These are phyloP conservation scores for Pristionchus mayeri DNA, from an alignment of 2,888 invertebrate species.

Conservation along the genomic window DNA sequence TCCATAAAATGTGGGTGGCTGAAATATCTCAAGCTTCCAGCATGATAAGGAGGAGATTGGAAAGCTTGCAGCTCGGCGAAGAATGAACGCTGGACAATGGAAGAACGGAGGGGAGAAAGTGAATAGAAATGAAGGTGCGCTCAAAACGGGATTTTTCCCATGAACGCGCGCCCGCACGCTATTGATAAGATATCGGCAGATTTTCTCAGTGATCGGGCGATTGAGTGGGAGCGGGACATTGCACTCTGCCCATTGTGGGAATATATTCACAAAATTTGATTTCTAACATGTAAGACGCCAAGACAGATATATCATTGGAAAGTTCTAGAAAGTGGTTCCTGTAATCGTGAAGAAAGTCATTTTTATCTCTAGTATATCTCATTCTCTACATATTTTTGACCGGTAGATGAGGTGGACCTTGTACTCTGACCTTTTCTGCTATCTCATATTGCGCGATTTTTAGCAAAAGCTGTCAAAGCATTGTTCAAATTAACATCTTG, in stretches of 20 bases:
- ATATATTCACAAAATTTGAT: neutral
- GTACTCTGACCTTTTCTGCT: no score
- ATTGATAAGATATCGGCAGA: slow-evolving; percentile 6
- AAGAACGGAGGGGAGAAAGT: neutral
- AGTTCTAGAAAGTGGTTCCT: no score
- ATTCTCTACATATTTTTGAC: neutral
- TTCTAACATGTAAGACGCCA: neutral
- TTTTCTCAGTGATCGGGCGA: neutral
- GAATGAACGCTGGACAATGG: neutral
- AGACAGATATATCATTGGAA: neutral
- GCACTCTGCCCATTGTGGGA: neutral
- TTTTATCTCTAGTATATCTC: neutral
- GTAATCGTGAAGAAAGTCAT: neutral
- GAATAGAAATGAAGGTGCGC: neutral
- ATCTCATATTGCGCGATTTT: no score
- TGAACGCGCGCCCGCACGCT: neutral
- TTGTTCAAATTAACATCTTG: no score
- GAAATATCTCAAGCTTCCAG: neutral
- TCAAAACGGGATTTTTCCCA: slow-evolving; percentile 7
- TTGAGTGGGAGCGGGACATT: neutral
- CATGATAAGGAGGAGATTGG: neutral
- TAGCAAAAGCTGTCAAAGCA: no score
- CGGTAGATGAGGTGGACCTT: no score
- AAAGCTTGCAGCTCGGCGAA: neutral
- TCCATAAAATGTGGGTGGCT: no score